Evolutionary conservation across 1,140 invertebrate genomes (phyloP), one percentile per base, ranked within the genome.

Genomic region (Drosophila kikkawai): DNA sequence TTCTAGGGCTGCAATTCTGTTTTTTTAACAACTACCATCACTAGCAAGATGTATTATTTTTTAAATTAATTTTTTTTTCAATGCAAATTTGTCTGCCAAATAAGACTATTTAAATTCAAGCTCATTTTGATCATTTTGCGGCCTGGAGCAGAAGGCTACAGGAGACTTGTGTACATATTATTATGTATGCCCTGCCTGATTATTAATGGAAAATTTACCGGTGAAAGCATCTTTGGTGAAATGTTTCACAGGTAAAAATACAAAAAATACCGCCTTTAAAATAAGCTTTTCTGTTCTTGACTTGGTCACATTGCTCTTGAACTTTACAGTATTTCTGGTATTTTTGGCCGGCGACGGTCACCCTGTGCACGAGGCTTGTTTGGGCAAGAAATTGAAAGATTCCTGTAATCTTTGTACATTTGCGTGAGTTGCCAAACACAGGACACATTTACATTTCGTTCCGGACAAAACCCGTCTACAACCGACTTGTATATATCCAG

Each of bases 381-480:
- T 76, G 73, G 77, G 61, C 50, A 68, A 74, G 51, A 79, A 75
- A 67, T 61, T 64, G 39, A 70, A 78, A 70, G 60, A 71, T 68
- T 75, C 32, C 53, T 44, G 47, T 26, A 80, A 85, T 77, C 59
- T 69, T 76, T 65, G 51, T 80, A 63, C 66, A 75, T 77, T 86
- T 77, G 59, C 76, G 83, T 86, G 67, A 86, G 83, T 87, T 82
- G 79, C 61, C 79, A 77, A 76, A 81, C 55, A 73, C 67, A 71
- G 51, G 60, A 75, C 48, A 69, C 48, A 67, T 45, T 68, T 15
- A 41, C 64, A 55, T 29, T 55, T 19, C 45, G 17, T 37, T 34
- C 32, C 36, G 39, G 45, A 15, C 19, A 56, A 6, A 22, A 26
- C 26, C 37, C 45, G 45, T 42, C 36, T 47, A 67, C 51, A 61